phyloP scores from a whole-genome alignment of 2,113 vertebrate species.

The Otis tarda region DNA sequence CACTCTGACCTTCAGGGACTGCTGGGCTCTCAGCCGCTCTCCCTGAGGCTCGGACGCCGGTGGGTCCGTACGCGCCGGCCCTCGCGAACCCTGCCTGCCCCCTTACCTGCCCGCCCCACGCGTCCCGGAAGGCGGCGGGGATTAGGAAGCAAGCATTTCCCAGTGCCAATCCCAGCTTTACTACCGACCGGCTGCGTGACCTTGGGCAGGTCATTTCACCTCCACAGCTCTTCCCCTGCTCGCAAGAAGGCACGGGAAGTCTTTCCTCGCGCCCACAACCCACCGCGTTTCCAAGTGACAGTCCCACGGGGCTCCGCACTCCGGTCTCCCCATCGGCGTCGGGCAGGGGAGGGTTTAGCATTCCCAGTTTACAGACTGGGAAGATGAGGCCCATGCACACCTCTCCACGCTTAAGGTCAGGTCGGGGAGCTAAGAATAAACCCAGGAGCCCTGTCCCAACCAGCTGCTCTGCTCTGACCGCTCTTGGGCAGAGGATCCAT shows the following conservation, averaged over 20 bases:
- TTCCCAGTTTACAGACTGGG: background rate
- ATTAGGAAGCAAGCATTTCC: background rate
- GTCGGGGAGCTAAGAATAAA: slow-evolving; percentile 47
- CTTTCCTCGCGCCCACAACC: background rate
- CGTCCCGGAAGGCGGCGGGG: fast-evolving
- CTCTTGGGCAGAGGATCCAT: slow-evolving; percentile 40
- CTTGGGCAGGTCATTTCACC: slow-evolving; percentile 45
- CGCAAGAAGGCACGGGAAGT: fast-evolving
- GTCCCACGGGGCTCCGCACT: background rate
- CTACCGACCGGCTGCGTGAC: background rate
- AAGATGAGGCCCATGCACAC: background rate
- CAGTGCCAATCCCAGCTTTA: background rate
- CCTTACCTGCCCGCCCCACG: background rate
- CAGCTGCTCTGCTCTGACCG: background rate
- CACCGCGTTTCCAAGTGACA: background rate
- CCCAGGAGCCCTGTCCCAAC: background rate
- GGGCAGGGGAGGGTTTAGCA: background rate
- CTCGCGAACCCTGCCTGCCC: background rate
- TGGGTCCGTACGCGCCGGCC: fast-evolving
- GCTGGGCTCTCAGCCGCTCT: background rate
- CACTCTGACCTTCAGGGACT: slow-evolving; percentile 38
- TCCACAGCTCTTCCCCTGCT: background rate
- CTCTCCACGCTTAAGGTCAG: background rate
- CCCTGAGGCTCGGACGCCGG: background rate
- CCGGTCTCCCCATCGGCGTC: fast-evolving